A percentile compares a stretch with the other conserved stretches of the same genome.
Conservation (phyloP, 1,140 invertebrate species). For the Meteorus sp. region DNA sequence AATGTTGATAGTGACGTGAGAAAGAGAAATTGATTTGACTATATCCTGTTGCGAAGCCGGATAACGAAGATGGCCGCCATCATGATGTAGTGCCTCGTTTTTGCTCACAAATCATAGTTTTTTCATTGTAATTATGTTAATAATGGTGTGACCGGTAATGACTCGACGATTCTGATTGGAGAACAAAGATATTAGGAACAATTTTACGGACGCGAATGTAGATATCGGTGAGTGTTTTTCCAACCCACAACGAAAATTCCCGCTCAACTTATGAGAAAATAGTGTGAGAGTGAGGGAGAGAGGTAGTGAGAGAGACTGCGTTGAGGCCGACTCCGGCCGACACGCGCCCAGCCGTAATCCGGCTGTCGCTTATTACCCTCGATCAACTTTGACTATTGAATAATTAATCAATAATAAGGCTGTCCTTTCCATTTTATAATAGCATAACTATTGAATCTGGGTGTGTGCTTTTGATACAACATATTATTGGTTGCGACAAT, state of each 20-base stretch:
- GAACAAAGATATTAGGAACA: slow-evolving; percentile 26
- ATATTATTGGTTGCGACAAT: background rate
- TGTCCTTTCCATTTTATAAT: background rate
- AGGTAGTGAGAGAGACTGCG: too few relatives aligned
- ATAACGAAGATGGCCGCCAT: slow-evolving; percentile 37
- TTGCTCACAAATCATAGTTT: slow-evolving; percentile 20
- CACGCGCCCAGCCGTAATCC: slow-evolving; percentile 15
- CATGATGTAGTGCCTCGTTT: slow-evolving; percentile 31
- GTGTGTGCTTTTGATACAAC: background rate
- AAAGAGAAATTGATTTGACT: slow-evolving; percentile 18
- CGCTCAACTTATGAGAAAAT: slow-evolving; percentile 19
- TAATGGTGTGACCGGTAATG: too few relatives aligned
- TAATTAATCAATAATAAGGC: background rate
- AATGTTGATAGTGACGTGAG: background rate
- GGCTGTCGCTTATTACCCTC: background rate
- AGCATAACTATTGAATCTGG: background rate
- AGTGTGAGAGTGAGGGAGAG: background rate
- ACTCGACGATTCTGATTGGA: too few relatives aligned
- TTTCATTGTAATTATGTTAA: slow-evolving; percentile 28
- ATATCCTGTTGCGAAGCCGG: slow-evolving; percentile 11
- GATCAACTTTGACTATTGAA: background rate
- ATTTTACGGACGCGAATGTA: slow-evolving; percentile 25
- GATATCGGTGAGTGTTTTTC: slow-evolving; percentile 24
- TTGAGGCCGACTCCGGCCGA: background rate
- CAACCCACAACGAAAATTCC: slow-evolving; percentile 23